phyloP scores from a whole-genome alignment of 2,113 vertebrate species.

The Oreocharis arfaki region DNA sequence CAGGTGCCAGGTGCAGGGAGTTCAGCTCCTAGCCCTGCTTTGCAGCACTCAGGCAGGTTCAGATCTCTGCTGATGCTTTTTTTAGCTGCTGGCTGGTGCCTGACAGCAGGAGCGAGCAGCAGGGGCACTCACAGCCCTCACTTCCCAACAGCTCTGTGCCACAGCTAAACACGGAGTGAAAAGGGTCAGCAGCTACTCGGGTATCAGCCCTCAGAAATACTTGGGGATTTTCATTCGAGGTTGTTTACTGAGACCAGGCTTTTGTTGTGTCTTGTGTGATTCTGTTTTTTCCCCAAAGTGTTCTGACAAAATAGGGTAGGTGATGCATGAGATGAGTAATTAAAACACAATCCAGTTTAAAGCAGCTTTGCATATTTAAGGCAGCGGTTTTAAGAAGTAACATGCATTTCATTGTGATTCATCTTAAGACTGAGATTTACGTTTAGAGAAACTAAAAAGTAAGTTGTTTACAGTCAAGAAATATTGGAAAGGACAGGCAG shows the following conservation, averaged over 20 bases:
- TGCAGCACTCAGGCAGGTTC: neutral
- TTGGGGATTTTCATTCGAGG: neutral
- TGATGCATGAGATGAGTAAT: conserved; percentile 17
- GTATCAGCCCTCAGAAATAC: neutral
- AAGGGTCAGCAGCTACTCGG: neutral
- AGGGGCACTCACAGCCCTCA: neutral
- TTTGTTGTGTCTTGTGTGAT: neutral
- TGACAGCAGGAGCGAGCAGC: neutral
- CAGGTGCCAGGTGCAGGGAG: neutral
- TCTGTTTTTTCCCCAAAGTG: neutral
- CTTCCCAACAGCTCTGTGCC: neutral
- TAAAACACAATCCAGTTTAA: conserved; percentile 1
- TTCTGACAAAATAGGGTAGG: neutral
- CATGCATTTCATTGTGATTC: conserved; percentile 11
- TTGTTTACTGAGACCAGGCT: neutral
- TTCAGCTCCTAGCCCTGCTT: neutral
- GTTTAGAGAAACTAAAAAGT: conserved; percentile 17
- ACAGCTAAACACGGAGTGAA: neutral
- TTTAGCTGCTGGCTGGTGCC: neutral
- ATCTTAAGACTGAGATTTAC: conserved; percentile 35
- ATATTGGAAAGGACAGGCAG: conserved; percentile 25
- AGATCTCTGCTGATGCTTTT: neutral
- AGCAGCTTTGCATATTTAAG: conserved; percentile 36
- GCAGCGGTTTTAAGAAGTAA: neutral
- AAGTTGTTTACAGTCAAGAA: conserved; percentile 19